Percentiles rank a stretch among this genome's conserved stretches.
Conservation (phyloP, 2,888 invertebrate genomes). For the Bugula neritina region DNA sequence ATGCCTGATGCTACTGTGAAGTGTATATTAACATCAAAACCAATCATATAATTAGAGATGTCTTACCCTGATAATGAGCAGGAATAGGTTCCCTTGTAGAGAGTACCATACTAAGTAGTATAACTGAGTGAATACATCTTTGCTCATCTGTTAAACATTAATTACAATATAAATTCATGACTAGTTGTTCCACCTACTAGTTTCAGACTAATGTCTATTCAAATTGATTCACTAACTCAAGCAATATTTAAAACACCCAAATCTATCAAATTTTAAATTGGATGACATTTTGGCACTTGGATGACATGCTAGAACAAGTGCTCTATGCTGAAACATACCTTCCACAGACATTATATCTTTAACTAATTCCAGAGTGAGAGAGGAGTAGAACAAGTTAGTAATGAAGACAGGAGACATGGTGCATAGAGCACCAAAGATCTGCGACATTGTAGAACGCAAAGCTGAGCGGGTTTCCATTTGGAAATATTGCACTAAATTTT, state of each 20-base stretch:
- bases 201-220: background rate
- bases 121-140: conserved; percentile 74
- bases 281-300: no score
- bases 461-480: conserved; percentile 65
- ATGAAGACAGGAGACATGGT: conserved; percentile 74
- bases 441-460: conserved; percentile 67
- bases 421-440: conserved; percentile 83
- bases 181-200: background rate
- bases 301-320: background rate
- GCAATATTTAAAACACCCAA: no score
- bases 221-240: background rate
- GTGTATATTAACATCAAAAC: background rate
- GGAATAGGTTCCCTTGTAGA: conserved; percentile 86
- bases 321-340: background rate
- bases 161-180: background rate
- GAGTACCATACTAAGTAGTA: conserved; percentile 79
- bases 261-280: no score
- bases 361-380: conserved; percentile 83
- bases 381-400: conserved; percentile 75
- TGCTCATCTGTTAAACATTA: conserved; percentile 52
- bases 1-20: background rate
- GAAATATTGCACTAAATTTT: conserved; percentile 82
- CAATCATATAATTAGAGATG: no score
- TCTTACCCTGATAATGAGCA: conserved; percentile 75
- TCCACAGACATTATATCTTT: conserved; percentile 56